Conservation (phyloP, 2,797 vertebrate species). For the Salarias fasciatus region DNA sequence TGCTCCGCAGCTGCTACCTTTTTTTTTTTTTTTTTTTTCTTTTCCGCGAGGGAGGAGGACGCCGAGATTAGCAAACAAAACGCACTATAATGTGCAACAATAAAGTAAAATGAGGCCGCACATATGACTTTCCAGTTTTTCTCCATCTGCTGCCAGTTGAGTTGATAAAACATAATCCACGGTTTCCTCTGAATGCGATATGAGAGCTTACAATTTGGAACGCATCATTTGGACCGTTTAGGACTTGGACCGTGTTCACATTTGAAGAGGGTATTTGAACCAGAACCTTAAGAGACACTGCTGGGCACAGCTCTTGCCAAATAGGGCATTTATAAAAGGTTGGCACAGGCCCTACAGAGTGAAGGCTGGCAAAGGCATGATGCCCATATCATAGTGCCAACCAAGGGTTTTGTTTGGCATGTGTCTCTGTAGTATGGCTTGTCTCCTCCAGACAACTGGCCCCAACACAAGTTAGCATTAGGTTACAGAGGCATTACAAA, state of each 20-base stretch:
- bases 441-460: conserved; percentile 74
- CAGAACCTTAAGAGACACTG: conserved; percentile 81
- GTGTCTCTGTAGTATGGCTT: conserved; percentile 74
- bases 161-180: conserved; percentile 78
- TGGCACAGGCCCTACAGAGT: conserved; percentile 76
- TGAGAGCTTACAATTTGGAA: conserved; percentile 81
- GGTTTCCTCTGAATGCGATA: conserved; percentile 77
- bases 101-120: conserved; percentile 64
- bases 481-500: conserved; percentile 66
- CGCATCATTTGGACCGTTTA: conserved; percentile 79
- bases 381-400: conserved; percentile 77
- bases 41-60: conserved; percentile 20
- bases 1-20: conserved; percentile 61
- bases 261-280: conserved; percentile 81
- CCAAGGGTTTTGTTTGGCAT: conserved; percentile 81
- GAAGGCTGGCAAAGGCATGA: conserved; percentile 79
- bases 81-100: conserved; percentile 62
- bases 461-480: conserved; percentile 71
- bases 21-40: conserved; percentile 11
- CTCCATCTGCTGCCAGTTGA: conserved; percentile 74
- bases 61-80: conserved; percentile 66
- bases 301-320: conserved; percentile 78
- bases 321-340: conserved; percentile 82
- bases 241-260: conserved; percentile 77
- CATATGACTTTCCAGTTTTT: conserved; percentile 71